Evolutionary conservation across 2,113 vertebrate genomes (phyloP).

Genomic region (Montifringilla adamsi): DNA sequence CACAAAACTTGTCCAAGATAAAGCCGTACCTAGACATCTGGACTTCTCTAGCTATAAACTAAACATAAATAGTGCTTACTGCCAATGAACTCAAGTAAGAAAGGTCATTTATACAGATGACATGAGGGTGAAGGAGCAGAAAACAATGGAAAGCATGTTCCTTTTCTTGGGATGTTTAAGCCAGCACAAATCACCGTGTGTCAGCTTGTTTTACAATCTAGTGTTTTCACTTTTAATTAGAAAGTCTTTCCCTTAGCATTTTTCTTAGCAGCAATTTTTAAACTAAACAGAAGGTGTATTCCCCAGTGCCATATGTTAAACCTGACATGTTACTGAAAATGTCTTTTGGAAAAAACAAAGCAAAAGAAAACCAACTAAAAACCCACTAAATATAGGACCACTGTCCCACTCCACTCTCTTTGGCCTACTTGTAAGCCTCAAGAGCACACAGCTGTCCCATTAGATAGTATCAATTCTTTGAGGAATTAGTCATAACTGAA

Average conservation of each 20-base stretch:
- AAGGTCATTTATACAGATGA: not conserved
- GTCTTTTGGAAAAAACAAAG: not conserved
- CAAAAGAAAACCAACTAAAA: not conserved
- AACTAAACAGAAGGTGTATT: slow-evolving; percentile 48
- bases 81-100: not conserved
- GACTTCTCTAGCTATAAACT: not conserved
- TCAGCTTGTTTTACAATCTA: slow-evolving; percentile 39
- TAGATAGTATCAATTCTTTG: not conserved
- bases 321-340: not conserved
- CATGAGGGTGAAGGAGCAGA: not conserved
- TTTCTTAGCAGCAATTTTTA: slow-evolving; percentile 39
- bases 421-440: not conserved
- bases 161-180: not conserved
- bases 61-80: not conserved
- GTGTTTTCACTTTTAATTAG: slow-evolving; percentile 46
- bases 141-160: not conserved
- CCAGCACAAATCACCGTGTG: slow-evolving; percentile 3
- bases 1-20: not conserved
- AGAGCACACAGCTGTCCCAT: not conserved
- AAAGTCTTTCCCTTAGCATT: slow-evolving; percentile 36
- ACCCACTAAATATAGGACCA: not conserved
- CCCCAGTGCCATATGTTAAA: slow-evolving; percentile 38
- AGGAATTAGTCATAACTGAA: not conserved
- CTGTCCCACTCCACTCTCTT: not conserved
- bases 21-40: not conserved